Percentiles rank a stretch among this genome's conserved stretches.
These are phyloP conservation scores for Circaetus cinerascens DNA, from an alignment of 2,113 vertebrate genomes.

Conservation along the genomic window DNA sequence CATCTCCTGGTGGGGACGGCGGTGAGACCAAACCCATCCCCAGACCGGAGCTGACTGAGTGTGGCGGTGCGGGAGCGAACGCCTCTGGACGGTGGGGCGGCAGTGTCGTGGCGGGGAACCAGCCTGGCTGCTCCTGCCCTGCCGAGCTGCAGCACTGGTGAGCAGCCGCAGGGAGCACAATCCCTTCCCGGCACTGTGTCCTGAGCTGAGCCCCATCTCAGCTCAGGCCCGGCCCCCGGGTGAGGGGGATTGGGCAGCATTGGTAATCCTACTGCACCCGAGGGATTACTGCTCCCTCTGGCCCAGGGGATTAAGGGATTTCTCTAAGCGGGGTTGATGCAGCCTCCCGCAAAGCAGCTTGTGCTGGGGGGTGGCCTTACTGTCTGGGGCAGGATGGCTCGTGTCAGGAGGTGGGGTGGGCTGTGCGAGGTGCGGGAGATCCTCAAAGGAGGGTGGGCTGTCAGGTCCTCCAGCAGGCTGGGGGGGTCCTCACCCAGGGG, in stretches of 20 bases:
- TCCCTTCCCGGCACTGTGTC: rapidly evolving
- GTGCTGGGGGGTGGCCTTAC: background rate
- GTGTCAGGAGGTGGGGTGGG: background rate
- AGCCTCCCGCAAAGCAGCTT: slow-evolving; percentile 5
- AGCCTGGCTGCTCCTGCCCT: background rate
- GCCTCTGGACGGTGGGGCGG: rapidly evolving
- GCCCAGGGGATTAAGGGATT: slow-evolving; percentile 54
- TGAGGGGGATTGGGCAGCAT: background rate
- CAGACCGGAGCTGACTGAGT: rapidly evolving
- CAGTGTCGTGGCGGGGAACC: rapidly evolving
- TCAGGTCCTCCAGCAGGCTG: background rate
- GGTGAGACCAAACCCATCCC: background rate
- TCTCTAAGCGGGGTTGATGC: slow-evolving; percentile 5
- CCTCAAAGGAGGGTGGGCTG: background rate
- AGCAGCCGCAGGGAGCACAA: background rate
- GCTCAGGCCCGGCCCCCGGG: background rate
- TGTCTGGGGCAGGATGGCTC: background rate
- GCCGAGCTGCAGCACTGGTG: rapidly evolving
- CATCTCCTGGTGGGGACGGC: rapidly evolving
- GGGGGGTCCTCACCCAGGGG: too few relatives aligned
- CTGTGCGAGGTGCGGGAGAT: background rate
- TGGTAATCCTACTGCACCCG: background rate
- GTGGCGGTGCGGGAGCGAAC: rapidly evolving
- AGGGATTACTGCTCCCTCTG: background rate
- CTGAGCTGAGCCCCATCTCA: background rate